Percentiles rank a stretch among this genome's conserved stretches.
Conservation (phyloP, 2,888 invertebrate species). For the Sarcophaga caerulescens region DNA sequence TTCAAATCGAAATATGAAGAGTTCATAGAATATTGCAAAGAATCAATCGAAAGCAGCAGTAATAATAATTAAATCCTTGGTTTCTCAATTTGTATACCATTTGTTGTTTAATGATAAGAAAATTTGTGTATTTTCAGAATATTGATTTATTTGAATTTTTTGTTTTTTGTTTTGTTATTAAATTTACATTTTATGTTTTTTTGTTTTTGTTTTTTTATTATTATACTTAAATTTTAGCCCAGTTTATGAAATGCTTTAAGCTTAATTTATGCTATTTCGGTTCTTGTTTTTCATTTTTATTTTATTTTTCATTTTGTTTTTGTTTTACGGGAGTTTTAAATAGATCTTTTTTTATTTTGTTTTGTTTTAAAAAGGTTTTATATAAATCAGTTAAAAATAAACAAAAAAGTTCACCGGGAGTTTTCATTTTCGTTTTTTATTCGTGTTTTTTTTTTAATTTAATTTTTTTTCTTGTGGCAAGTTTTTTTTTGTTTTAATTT, state of each 20-base stretch:
- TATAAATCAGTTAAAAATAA: conserved; percentile 62
- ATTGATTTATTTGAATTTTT: conserved; percentile 66
- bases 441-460: conserved; percentile 45
- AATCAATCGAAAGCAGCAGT: too few species aligned
- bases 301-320: conserved; percentile 23
- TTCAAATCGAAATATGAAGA: too few species aligned
- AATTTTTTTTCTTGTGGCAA: conserved; percentile 60
- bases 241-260: conserved; percentile 71
- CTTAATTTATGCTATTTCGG: conserved; percentile 69
- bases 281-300: conserved; percentile 42
- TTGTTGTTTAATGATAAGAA: conserved; percentile 22
- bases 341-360: conserved; percentile 44
- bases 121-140: conserved; percentile 58
- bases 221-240: conserved; percentile 70
- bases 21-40: too few species aligned
- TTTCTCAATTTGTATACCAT: neutral
- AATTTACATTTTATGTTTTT: conserved; percentile 63
- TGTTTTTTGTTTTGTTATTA: conserved; percentile 63
- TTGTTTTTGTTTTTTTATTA: conserved; percentile 33
- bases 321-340: conserved; percentile 51
- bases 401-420: conserved; percentile 55
- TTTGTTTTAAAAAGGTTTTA: conserved; percentile 44
- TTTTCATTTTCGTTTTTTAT: conserved; percentile 49
- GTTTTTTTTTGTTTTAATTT: conserved; percentile 49
- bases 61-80: too few species aligned